phyloP scores from a whole-genome alignment of 2,113 vertebrate species.

The Percopsis transmontana region DNA sequence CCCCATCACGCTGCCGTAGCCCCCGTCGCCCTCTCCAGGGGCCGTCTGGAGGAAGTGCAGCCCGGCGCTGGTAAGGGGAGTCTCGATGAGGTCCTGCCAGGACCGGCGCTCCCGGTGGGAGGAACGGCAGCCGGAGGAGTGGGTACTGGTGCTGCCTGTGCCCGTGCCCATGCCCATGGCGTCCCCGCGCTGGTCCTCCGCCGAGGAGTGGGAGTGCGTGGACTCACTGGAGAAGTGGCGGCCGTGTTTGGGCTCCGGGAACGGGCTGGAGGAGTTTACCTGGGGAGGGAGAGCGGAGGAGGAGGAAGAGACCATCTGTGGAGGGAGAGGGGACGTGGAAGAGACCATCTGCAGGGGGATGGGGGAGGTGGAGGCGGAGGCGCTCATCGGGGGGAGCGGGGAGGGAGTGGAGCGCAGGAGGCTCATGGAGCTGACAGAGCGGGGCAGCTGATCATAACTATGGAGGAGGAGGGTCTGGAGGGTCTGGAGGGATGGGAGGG shows the following conservation, averaged over 20 bases:
- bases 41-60: slow-evolving; percentile 90
- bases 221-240: slow-evolving; percentile 89
- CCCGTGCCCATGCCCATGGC: slow-evolving; percentile 69
- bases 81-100: slow-evolving; percentile 89
- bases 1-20: slow-evolving; percentile 60
- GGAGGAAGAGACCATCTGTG: slow-evolving; percentile 77
- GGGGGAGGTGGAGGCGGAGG: slow-evolving; percentile 76
- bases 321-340: slow-evolving; percentile 75
- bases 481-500: background rate
- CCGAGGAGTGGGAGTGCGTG: slow-evolving; percentile 85
- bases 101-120: slow-evolving; percentile 83
- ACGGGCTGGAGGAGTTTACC: slow-evolving; percentile 88
- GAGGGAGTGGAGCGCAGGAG: slow-evolving; percentile 73
- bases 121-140: slow-evolving; percentile 83
- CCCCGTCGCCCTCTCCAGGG: slow-evolving; percentile 72
- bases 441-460: slow-evolving; percentile 67
- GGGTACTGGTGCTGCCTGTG: slow-evolving; percentile 76
- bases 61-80: slow-evolving; percentile 83
- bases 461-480: slow-evolving; percentile 68
- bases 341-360: slow-evolving; percentile 76
- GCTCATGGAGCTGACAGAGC: slow-evolving; percentile 75
- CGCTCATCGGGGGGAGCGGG: slow-evolving; percentile 70
- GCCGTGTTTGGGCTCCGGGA: slow-evolving; percentile 83
- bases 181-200: slow-evolving; percentile 80
- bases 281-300: slow-evolving; percentile 77